A percentile compares a stretch with the other conserved stretches of the same genome.
Evolutionary conservation across 2,888 invertebrate genomes (phyloP).

Genomic region (Drosophila barbarae): DNA sequence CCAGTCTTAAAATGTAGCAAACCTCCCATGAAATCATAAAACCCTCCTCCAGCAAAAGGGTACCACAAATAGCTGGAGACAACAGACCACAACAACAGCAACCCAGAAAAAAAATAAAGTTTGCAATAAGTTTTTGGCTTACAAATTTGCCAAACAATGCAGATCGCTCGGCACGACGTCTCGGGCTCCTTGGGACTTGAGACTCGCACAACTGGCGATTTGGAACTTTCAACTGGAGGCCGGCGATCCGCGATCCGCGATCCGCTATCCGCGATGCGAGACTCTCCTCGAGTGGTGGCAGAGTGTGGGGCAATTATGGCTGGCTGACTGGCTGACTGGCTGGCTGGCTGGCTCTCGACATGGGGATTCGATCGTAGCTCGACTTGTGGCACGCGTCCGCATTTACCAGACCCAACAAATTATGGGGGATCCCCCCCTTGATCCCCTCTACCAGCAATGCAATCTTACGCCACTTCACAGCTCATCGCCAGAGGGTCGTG

Average conservation of each 20-base stretch:
- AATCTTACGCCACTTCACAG: background rate
- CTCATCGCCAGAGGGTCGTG: background rate
- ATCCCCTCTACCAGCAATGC: background rate
- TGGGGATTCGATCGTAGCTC: conserved; percentile 34
- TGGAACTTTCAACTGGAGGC: conserved; percentile 10
- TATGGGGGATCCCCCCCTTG: conserved; percentile 17
- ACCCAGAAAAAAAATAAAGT: conserved; percentile 14
- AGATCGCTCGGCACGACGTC: conserved; percentile 70
- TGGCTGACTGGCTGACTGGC: conserved; percentile 5
- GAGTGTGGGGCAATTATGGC: conserved; percentile 59
- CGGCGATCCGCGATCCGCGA: background rate
- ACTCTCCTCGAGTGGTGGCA: conserved; percentile 13
- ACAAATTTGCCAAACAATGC: conserved; percentile 73
- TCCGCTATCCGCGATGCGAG: background rate
- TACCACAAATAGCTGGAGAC: conserved; percentile 7
- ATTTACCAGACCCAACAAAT: conserved; percentile 43
- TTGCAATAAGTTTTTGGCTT: conserved; percentile 49
- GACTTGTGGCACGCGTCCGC: conserved; percentile 68
- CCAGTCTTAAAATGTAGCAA: background rate
- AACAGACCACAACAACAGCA: background rate
- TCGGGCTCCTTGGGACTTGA: conserved; percentile 28
- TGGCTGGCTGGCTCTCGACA: conserved; percentile 5
- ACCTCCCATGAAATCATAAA: background rate
- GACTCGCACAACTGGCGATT: conserved; percentile 13
- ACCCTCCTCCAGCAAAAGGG: conserved; percentile 12